A percentile compares a stretch with the other conserved stretches of the same genome.
These are phyloP conservation scores for Sebastes kiyomatsui DNA, from an alignment of 2,797 vertebrate genomes.

Conservation along the genomic window DNA sequence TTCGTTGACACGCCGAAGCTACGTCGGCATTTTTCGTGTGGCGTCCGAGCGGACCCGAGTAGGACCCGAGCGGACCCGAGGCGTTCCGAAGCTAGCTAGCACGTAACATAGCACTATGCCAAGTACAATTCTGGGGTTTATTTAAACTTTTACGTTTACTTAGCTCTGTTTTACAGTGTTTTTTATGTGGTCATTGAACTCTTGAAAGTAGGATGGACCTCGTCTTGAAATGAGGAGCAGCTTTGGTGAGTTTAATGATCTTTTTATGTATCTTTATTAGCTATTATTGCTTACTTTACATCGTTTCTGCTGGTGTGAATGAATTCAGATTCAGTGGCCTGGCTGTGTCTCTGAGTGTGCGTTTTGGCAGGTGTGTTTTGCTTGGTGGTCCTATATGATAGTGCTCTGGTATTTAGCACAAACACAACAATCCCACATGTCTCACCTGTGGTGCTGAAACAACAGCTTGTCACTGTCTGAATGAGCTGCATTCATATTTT, in stretches of 20 bases:
- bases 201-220: background rate
- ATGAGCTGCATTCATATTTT: background rate
- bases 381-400: background rate
- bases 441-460: background rate
- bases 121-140: background rate
- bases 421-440: background rate
- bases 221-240: background rate
- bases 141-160: background rate
- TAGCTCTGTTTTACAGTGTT: background rate
- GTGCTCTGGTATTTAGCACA: background rate
- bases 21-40: background rate
- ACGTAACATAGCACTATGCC: background rate
- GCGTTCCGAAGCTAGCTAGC: background rate
- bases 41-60: too few species aligned
- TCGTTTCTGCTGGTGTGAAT: background rate
- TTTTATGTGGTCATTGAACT: background rate
- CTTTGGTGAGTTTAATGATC: background rate
- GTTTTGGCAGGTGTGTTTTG: too few species aligned
- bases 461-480: background rate
- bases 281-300: background rate
- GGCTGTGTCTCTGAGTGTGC: background rate
- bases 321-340: background rate
- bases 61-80: too few species aligned
- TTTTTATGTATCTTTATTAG: background rate
- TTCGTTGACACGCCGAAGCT: background rate